Evolutionary conservation across 2,113 vertebrate genomes (phyloP).

Genomic region (Brevimyrus niger): DNA sequence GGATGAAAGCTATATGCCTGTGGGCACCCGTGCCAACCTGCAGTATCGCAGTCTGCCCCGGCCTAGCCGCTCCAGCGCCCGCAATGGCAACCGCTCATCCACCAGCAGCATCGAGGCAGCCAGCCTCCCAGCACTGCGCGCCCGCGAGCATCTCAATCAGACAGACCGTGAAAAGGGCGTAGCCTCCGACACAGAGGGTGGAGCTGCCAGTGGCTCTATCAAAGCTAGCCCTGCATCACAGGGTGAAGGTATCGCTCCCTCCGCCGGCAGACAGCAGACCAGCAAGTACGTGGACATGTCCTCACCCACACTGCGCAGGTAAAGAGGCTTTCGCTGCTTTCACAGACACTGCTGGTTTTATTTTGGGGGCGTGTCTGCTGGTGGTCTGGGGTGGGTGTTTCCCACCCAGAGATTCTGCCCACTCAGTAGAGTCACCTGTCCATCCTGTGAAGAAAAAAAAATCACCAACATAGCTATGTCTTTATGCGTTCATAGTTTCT

Average conservation of each 20-base stretch:
- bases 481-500: not conserved
- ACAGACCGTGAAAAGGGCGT: slow-evolving; percentile 96
- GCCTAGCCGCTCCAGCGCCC: slow-evolving; percentile 81
- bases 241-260: slow-evolving; percentile 59
- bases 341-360: not conserved
- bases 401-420: not conserved
- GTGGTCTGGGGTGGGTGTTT: not conserved
- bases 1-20: slow-evolving; percentile 81
- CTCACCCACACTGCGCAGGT: slow-evolving; percentile 96
- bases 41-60: slow-evolving; percentile 94
- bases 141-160: slow-evolving; percentile 79
- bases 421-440: not conserved
- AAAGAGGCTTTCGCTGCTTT: slow-evolving; percentile 21
- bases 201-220: slow-evolving; percentile 71
- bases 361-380: not conserved
- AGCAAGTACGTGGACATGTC: slow-evolving; percentile 81
- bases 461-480: not conserved
- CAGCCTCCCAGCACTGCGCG: slow-evolving; percentile 63
- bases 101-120: slow-evolving; percentile 93
- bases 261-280: slow-evolving; percentile 73
- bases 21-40: slow-evolving; percentile 81
- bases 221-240: slow-evolving; percentile 69
- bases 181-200: slow-evolving; percentile 72
- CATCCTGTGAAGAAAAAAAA: not conserved
- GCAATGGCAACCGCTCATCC: slow-evolving; percentile 86